Evolutionary conservation across 1,140 invertebrate genomes (phyloP).

Genomic region (Campoletis sonorensis): DNA sequence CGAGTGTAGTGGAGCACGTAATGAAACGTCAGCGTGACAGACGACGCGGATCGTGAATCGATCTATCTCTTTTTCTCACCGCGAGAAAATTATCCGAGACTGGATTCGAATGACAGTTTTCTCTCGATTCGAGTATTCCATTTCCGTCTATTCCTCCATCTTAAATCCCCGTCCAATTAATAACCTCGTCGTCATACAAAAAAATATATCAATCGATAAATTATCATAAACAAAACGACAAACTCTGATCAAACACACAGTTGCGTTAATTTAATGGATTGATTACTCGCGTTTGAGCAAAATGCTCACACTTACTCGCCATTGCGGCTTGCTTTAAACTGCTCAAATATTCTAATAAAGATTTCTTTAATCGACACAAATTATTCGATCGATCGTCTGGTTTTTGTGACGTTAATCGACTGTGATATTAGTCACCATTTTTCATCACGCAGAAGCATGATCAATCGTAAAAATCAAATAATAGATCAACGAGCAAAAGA

Average conservation of each 20-base stretch:
- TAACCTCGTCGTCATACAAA: too few species aligned
- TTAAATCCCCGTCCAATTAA: too few species aligned
- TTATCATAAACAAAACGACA: constrained; percentile 1
- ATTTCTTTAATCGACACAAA: neutral
- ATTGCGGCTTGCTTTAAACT: neutral
- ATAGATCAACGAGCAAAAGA: too few species aligned
- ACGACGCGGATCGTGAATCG: constrained; percentile 34
- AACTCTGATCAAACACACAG: neutral
- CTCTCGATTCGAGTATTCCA: constrained; percentile 5
- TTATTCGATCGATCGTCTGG: neutral
- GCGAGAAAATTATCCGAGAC: neutral
- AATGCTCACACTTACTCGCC: too few species aligned
- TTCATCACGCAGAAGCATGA: too few species aligned
- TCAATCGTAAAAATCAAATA: too few species aligned
- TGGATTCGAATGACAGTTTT: constrained; percentile 31
- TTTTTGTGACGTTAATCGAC: neutral
- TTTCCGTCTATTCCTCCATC: neutral
- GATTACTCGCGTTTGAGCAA: too few species aligned
- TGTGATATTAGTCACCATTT: neutral
- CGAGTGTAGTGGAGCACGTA: constrained; percentile 42
- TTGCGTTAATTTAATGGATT: too few species aligned
- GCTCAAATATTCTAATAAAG: neutral
- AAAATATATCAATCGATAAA: neutral
- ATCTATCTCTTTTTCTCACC: neutral
- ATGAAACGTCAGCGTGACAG: constrained; percentile 46